Conservation (phyloP, 2,113 vertebrate species). For the Myrmophylax atrothorax region DNA sequence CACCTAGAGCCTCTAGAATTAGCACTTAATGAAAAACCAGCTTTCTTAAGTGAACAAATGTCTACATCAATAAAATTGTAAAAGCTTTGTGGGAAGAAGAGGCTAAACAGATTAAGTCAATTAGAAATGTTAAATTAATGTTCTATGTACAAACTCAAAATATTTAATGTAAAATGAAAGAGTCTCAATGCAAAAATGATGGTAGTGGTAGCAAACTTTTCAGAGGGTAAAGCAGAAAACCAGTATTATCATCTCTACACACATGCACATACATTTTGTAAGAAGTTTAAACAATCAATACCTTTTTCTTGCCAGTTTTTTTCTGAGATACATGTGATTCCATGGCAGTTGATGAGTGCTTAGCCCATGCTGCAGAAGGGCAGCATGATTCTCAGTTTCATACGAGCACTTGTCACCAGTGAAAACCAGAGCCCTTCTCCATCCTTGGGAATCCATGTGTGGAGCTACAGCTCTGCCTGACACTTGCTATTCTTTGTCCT, state of each 20-base stretch:
- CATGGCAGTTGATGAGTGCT: background rate
- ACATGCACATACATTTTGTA: background rate
- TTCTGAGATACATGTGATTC: background rate
- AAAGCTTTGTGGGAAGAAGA: background rate
- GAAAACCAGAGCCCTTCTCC: background rate
- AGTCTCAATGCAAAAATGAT: background rate
- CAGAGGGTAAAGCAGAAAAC: background rate
- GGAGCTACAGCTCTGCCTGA: background rate
- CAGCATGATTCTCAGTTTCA: background rate
- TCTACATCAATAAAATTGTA: background rate
- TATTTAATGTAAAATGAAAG: background rate
- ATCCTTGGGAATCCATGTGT: background rate
- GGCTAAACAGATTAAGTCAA: background rate
- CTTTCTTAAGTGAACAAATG: constrained; percentile 3
- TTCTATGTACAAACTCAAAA: background rate
- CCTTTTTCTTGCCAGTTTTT: background rate
- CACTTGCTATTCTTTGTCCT: background rate
- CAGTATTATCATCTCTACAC: background rate
- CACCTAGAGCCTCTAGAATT: background rate
- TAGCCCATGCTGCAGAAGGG: background rate
- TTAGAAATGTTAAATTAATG: background rate
- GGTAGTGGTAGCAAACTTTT: background rate
- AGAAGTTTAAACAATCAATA: background rate
- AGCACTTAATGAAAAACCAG: background rate
- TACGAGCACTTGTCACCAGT: rapidly evolving